These are phyloP conservation scores for Graptemys geographica DNA, from an alignment of 2,797 vertebrate species.

Conservation along the genomic window DNA sequence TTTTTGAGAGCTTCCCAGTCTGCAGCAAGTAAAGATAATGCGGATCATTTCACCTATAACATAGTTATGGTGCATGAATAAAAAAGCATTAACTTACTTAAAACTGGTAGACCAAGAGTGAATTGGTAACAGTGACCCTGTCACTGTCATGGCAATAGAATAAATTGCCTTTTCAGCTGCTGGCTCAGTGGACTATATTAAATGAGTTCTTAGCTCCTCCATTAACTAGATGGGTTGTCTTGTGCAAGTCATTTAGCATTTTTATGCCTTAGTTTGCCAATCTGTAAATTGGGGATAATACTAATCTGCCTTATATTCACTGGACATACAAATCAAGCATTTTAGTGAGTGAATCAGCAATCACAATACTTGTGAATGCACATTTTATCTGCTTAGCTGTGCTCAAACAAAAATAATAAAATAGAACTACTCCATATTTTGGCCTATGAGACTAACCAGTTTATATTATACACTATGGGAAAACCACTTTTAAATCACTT, in stretches of 20 bases:
- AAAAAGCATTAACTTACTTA: background rate
- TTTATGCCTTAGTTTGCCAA: background rate
- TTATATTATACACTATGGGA: background rate
- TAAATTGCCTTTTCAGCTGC: background rate
- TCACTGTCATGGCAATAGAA: background rate
- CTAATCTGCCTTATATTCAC: background rate
- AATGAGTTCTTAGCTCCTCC: background rate
- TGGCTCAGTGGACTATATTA: background rate
- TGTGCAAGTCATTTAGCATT: background rate
- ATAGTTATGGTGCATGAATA: background rate
- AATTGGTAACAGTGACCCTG: background rate
- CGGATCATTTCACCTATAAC: background rate
- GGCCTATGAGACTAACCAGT: background rate
- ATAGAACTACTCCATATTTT: background rate
- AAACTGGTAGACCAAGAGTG: background rate
- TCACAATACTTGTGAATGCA: background rate
- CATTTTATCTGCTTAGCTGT: background rate
- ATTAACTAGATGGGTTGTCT: background rate
- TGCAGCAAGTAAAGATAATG: background rate
- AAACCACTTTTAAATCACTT: background rate
- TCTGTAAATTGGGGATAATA: rapidly evolving
- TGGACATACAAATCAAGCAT: no score
- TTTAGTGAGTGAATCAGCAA: background rate
- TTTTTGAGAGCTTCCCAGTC: background rate
- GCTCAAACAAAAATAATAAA: background rate